Base-by-base conservation (phyloP, 2,797 vertebrate species). In the Iguana delicatissima region DNA sequence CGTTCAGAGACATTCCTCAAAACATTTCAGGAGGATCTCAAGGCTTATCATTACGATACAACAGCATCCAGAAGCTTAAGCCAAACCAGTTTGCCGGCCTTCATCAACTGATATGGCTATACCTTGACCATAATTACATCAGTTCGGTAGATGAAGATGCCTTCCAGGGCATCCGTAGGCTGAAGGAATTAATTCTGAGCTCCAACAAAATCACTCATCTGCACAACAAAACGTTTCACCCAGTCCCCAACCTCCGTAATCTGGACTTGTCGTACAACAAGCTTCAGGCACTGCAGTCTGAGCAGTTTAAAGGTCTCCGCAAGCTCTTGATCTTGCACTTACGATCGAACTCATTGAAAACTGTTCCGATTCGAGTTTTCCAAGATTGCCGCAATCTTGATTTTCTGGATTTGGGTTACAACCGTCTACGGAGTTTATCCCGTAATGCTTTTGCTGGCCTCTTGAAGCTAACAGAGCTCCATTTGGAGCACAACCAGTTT, bases 91-190 rank as follows among this genome's bases (percentile, higher is more conserved):
- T 99, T 79, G 98, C 98, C 0, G 98, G 98, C 94, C 98, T 99
- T 93, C 97, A 98, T 91, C 99, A 99, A 96, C 98, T 99, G 85
- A 98, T 99, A 67, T 99, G 99, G 99, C 98, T 99, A 74, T 99
- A 99, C 96, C 98, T 99, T 3, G 99, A 99, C 97, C 99, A 99
- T 93, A 99, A 99, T 93, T 99, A 99, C 96, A 98, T 99, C 96
- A 98, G 93, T 80, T 96, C 95, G 0, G 98, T 99, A 96, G 99
- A 99, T 6, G 98, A 98, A 94, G 98, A 98, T 74, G 98, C 99
- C 0, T 99, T 99, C 95, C 98, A 99, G 55, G 99, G 99, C 5
- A 98, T 99, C 91, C 98, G 98, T 29, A 95, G 99, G 96, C 98
- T 99, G 89, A 99, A 99, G 96, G 99, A 99, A 96, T 95, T 99